phyloP scores from a whole-genome alignment of 2,888 invertebrate species.

The Bedellia somnulentella region DNA sequence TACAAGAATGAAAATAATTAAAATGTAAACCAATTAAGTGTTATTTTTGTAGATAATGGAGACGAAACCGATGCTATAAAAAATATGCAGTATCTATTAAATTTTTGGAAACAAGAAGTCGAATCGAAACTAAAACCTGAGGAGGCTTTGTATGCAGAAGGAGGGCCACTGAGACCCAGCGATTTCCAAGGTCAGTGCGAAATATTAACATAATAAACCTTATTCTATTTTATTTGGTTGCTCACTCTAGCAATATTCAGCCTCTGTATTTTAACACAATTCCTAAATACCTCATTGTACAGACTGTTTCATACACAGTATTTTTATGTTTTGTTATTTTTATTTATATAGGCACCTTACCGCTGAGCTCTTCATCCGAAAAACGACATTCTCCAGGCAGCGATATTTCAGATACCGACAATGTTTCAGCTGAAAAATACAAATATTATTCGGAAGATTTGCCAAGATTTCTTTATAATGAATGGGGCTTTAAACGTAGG shows the following conservation, averaged over 20 bases:
- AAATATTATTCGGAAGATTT: constrained; percentile 55
- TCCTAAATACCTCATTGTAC: constrained; percentile 1
- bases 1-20: too few species aligned
- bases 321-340: constrained; percentile 19
- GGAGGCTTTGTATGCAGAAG: constrained; percentile 40
- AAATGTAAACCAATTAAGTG: too few species aligned
- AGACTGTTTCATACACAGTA: not conserved
- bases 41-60: too few species aligned
- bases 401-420: constrained; percentile 36
- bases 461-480: constrained; percentile 64
- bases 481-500: constrained; percentile 81
- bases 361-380: constrained; percentile 11
- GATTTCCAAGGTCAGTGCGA: constrained; percentile 34
- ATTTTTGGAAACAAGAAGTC: constrained; percentile 38
- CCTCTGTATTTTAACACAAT: not conserved
- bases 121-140: constrained; percentile 30
- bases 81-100: constrained; percentile 44
- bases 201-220: constrained; percentile 4
- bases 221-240: constrained; percentile 24
- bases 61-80: too few species aligned
- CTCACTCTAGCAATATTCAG: constrained; percentile 2
- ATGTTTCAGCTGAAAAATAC: constrained; percentile 59
- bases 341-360: constrained; percentile 20
- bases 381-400: constrained; percentile 20
- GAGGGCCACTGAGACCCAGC: constrained; percentile 39